Conservation (phyloP, 2,888 invertebrate species). For the Stratiomys singularior region DNA sequence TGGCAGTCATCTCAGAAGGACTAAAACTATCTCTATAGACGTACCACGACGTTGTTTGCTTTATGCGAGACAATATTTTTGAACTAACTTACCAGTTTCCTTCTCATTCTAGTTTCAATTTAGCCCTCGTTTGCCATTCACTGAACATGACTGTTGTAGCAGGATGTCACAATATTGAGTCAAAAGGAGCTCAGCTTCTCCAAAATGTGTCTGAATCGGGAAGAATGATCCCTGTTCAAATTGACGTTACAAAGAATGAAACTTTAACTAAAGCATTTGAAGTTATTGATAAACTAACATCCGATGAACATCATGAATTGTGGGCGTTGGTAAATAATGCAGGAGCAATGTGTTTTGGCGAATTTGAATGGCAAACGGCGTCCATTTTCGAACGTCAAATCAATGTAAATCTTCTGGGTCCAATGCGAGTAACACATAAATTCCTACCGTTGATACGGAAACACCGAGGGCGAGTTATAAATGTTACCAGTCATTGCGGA, state of each 20-base stretch:
- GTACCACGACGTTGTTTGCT: too few species aligned
- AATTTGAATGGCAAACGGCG: conserved; percentile 89
- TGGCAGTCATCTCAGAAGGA: too few species aligned
- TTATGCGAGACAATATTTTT: too few species aligned
- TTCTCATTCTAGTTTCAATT: conserved; percentile 53
- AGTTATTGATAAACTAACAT: conserved; percentile 56
- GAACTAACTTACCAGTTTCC: too few species aligned
- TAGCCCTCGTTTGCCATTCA: conserved; percentile 62
- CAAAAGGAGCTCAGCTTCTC: conserved; percentile 72
- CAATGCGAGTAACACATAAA: conserved; percentile 78
- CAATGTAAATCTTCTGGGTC: conserved; percentile 85
- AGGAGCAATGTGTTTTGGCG: conserved; percentile 89
- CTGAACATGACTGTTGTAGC: conserved; percentile 76
- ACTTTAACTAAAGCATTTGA: conserved; percentile 66
- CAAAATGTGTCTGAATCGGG: conserved; percentile 58
- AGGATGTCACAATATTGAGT: conserved; percentile 73
- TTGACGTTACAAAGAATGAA: conserved; percentile 75
- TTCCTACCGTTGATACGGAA: conserved; percentile 77
- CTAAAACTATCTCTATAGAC: too few species aligned
- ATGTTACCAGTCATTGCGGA: conserved; percentile 87
- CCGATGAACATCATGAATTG: conserved; percentile 63
- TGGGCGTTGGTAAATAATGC: conserved; percentile 91
- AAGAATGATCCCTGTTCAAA: conserved; percentile 66
- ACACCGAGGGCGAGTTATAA: conserved; percentile 74
- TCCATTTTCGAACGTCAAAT: conserved; percentile 75